Base-by-base conservation (phyloP, 2,113 vertebrate genomes). In the Vombatus ursinus region DNA sequence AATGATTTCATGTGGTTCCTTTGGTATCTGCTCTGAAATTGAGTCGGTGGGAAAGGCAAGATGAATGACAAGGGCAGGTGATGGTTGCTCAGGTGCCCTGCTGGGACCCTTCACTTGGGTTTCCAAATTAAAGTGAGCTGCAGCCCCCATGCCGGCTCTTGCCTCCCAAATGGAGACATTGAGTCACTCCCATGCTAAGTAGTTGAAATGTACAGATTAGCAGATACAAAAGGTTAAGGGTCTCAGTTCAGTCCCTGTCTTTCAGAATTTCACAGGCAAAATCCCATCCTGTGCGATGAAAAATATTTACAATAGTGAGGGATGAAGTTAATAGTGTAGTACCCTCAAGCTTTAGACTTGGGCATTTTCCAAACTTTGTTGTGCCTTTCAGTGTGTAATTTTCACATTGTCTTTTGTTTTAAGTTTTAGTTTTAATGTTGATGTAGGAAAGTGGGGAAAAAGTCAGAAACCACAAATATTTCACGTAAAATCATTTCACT, bases 1-100 rank as follows among this genome's bases (percentile, higher is more conserved):
- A 90, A 31, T 49, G 92, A 93, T 96, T 98, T 96, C 96, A 96
- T 49, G 2, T 93, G 89, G 28, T 96, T 97, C 97, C 90, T 90
- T 94, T 61, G 94, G 91, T 50, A 91, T 93, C 94, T 98, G 94
- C 84, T 94, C 96, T 96, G 96, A 95, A 96, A 91, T 89, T 91
- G 90, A 95, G 94, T 90, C 96, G 96, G 94, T 97, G 51, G 93
- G 93, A 96, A 97, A 96, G 92, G 96, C 93, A 93, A 90, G 22
- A 24, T 97, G 97, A 98, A 94, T 97, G 98, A 97, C 97, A 97
- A 94, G 97, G 94, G 95, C 97, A 97, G 96, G 93, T 97, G 97
- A 96, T 94, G 48, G 31, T 92, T 92, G 94, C 92, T 96, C 96
- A 94, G 94, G 92, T 84, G 61, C 90, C 98, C 98, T 68, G 97